Base-by-base conservation (phyloP, 2,113 vertebrate genomes). In the Myiozetetes cayanensis region DNA sequence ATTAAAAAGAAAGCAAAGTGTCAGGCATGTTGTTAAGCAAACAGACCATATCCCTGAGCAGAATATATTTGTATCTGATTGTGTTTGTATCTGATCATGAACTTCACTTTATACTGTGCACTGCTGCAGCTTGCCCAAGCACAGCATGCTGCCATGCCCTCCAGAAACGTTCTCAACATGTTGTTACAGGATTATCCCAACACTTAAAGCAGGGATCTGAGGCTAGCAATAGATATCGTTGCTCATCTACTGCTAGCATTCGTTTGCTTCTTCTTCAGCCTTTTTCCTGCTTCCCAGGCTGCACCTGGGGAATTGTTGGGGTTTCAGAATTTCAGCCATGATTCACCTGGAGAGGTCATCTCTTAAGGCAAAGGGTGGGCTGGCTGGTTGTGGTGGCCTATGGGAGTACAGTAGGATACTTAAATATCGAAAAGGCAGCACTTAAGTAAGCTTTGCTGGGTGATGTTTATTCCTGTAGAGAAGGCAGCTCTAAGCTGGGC, bases 391-490 rank as follows among this genome's bases (percentile, higher is more conserved):
- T 63, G 21, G 37, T 85, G 59, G 10, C 66, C 66, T 74, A 55
- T 91, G 59, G 59, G 49, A 89, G 31, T 49, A 74, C 43, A 43
- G 44, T n/a, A 58, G 27, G 27, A 37, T 43, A 30, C n/a, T 88
- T 77, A 63, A 77, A 81, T 72, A 77, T 28, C 27, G 72, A 72
- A 76, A 72, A 77, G 39, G 53, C 23, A 49, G 23, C 1, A 37
- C 0, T 3, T 37, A 4, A 12, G 2, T 2, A 1, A 5, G 8
- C 12, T 82, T 73, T 85, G 9, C 2, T 68, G 16, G 28, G n/a
- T 28, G 27, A 3, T 49, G n/a, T 28, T 58, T 67, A 3, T 21
- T 56, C 1, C 0, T 43, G 2, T 12, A 4, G 4, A 17, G 23
- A 15, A 56, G 4, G 8, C 2, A 17, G 8, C 6, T 77, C 7